Evolutionary conservation across 2,888 invertebrate genomes (phyloP).

Genomic region (Tyria jacobaeae): DNA sequence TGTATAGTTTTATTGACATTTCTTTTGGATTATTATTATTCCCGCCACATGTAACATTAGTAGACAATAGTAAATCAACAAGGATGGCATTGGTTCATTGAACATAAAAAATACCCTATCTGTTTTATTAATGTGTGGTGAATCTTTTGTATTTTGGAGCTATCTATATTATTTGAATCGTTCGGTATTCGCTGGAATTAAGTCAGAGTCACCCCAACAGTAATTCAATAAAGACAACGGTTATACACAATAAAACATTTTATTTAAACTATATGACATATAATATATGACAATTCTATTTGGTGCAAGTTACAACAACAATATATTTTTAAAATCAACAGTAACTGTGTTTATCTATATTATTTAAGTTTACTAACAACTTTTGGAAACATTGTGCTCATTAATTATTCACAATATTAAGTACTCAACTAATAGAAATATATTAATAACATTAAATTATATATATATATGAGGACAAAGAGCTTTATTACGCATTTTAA

Average conservation of each 20-base stretch:
- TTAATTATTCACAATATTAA: slow-evolving; percentile 6
- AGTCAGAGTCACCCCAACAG: neutral
- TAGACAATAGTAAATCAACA: neutral
- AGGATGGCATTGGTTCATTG: neutral
- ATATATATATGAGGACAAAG: neutral
- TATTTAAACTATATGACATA: slow-evolving; percentile 54
- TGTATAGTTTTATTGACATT: slow-evolving; percentile 11
- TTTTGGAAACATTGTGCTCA: slow-evolving; percentile 8
- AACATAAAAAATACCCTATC: neutral
- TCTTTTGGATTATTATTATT: too few species aligned
- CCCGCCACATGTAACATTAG: neutral
- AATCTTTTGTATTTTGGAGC: neutral
- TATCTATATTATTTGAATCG: neutral
- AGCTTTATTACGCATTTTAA: neutral
- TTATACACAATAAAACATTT: slow-evolving; percentile 41
- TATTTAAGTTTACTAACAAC: slow-evolving; percentile 35
- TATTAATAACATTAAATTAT: neutral
- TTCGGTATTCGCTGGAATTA: too few species aligned
- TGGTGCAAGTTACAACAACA: slow-evolving; percentile 65
- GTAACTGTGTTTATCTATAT: slow-evolving; percentile 13
- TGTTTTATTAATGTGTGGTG: neutral
- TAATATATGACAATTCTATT: too few species aligned
- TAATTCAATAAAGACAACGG: slow-evolving; percentile 16
- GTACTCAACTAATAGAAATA: slow-evolving; percentile 5
- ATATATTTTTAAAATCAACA: slow-evolving; percentile 55